phyloP scores from a whole-genome alignment of 64 coral and sea anemone genomes.

The Exaiptasia diaphana region DNA sequence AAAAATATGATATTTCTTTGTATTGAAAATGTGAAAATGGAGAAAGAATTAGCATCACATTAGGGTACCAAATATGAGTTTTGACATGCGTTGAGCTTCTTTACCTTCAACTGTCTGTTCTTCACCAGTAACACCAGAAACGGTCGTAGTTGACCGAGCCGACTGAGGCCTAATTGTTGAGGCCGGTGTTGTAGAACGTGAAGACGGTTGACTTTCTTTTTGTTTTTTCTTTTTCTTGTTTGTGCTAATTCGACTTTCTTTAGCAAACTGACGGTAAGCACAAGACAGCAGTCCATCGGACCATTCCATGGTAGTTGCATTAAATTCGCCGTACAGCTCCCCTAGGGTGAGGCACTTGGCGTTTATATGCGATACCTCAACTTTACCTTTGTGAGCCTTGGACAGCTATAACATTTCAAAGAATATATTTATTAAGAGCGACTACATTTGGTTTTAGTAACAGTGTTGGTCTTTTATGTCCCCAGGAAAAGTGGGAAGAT shows the following conservation, averaged over 20 bases:
- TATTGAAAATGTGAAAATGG: no score
- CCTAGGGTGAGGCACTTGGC: slow-evolving; percentile 86
- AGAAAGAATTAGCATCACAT: no score
- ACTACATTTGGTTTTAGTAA: neutral
- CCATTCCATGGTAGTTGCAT: slow-evolving; percentile 92
- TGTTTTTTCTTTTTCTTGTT: slow-evolving; percentile 5
- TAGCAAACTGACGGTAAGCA: slow-evolving; percentile 66
- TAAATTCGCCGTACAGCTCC: slow-evolving; percentile 88
- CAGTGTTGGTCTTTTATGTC: neutral
- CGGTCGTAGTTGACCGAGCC: neutral
- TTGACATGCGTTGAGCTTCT: no score
- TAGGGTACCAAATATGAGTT: no score
- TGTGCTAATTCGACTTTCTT: slow-evolving; percentile 24
- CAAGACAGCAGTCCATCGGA: slow-evolving; percentile 75
- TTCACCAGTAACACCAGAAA: slow-evolving; percentile 23
- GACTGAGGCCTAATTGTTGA: neutral
- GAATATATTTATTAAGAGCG: neutral
- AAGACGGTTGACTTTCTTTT: neutral
- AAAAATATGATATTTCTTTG: no score
- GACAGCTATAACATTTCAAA: neutral
- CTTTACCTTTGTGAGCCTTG: slow-evolving; percentile 26
- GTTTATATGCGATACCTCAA: slow-evolving; percentile 64
- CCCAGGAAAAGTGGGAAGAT: no score
- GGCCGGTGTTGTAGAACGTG: neutral
- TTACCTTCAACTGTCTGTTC: slow-evolving; percentile 60